Evolutionary conservation across 2,113 vertebrate genomes (phyloP).

Genomic region (Calyptommatus sinebrachiatus): DNA sequence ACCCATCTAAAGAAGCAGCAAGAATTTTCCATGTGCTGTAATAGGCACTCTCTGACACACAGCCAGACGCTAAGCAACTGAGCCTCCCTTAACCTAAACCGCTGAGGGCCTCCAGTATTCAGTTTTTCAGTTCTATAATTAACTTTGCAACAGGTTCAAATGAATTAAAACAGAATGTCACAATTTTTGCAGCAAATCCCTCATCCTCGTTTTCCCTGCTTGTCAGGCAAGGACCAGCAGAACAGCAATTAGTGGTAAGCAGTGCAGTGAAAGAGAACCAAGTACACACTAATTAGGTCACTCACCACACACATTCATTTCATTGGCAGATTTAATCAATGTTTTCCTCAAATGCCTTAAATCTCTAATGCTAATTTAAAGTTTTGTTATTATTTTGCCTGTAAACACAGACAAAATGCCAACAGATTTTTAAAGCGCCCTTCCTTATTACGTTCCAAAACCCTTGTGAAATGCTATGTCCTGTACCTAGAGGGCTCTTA

Average conservation of each 20-base stretch:
- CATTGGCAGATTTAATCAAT: slow-evolving; percentile 73
- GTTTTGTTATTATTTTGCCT: slow-evolving; percentile 69
- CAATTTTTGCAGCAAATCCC: slow-evolving; percentile 70
- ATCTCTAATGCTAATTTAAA: slow-evolving; percentile 69
- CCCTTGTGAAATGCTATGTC: slow-evolving; percentile 59
- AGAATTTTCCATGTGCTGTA: slow-evolving; percentile 48
- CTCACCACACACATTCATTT: slow-evolving; percentile 67
- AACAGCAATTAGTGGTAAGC: slow-evolving; percentile 72
- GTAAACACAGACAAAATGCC: slow-evolving; percentile 69
- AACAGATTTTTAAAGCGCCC: slow-evolving; percentile 65
- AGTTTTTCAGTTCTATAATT: slow-evolving; percentile 64
- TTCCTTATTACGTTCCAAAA: slow-evolving; percentile 15
- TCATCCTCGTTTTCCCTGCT: slow-evolving; percentile 71
- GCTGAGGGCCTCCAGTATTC: slow-evolving; percentile 50
- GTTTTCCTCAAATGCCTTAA: slow-evolving; percentile 73
- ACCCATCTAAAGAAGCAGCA: slow-evolving; percentile 47
- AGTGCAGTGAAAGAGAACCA: slow-evolving; percentile 71
- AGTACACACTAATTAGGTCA: slow-evolving; percentile 75
- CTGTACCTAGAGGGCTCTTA: slow-evolving; percentile 22
- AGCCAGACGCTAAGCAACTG: slow-evolving; percentile 43
- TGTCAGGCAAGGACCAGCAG: slow-evolving; percentile 70
- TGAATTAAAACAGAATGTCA: slow-evolving; percentile 74
- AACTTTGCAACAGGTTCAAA: slow-evolving; percentile 72
- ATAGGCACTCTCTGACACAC: slow-evolving; percentile 41
- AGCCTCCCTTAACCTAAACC: slow-evolving; percentile 46